Base-by-base conservation (phyloP, 1,140 invertebrate genomes). In the Trissolcus basalis region DNA sequence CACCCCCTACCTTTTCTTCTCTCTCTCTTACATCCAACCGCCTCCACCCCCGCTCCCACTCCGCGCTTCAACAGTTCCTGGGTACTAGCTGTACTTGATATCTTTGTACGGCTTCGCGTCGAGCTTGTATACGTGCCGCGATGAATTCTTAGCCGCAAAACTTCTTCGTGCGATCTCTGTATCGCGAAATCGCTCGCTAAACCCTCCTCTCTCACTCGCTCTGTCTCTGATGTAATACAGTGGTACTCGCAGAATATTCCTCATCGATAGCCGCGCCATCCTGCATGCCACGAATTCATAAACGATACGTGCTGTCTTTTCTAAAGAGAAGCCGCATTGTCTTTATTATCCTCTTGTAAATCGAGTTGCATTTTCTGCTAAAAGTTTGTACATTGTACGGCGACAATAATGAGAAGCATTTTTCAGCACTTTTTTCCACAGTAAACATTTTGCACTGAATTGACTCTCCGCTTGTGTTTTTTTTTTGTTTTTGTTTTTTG, bases 141-240 rank as follows among this genome's bases (percentile, higher is more conserved):
- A 71, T 71, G 67, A 67, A 70, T 76, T 70, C 73, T 44, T 50
- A 54, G 48, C 74, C 68, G 47, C 63, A 63, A 77, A 27, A 72
- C 75, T 72, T 77, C 51, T 67, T 63, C 63, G 47, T 53, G 47
- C 56, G 61, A 9, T 39, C 56, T 71, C 56, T 77, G 67, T 67
- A 60, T 54, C 56, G 68, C 68, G 47, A 72, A 61, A 68, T 67
- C 61, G 58, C 56, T 71, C 68, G 54, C 32, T 58, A 50, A 77
- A 56, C 50, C 54, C 51, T 33, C 55, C 50, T 49, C 51, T 33
- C 55, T 63, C 47, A 71, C 13, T 12, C 43, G 58, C 41, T 60
- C 48, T 59, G 61, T 54, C 53, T 55, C 49, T 75, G 45, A 1
- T 53, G 45, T 55, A 27, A 1, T 27, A 27, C 19, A 27, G 19